Conservation (phyloP, 2,113 vertebrate genomes). For the Acanthochromis polyacanthus region DNA sequence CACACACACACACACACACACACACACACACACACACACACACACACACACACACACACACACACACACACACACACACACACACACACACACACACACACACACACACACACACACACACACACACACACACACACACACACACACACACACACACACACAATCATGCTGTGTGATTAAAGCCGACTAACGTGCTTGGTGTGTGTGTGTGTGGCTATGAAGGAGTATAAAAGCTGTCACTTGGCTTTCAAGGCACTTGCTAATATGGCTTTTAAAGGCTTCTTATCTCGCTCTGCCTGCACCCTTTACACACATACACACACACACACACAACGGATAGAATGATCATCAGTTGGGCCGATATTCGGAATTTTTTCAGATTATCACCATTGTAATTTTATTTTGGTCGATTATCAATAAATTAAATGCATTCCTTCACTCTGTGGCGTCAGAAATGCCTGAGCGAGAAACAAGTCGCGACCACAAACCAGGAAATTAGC, state of each 20-base stretch:
- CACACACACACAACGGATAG: neutral
- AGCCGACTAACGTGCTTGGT: slow-evolving; percentile 57
- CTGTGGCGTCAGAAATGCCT: too few species aligned
- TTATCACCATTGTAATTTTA: too few species aligned
- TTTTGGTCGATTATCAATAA: too few species aligned
- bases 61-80: slow-evolving; percentile 15
- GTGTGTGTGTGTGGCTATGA: slow-evolving; percentile 16
- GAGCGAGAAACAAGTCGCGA: too few species aligned
- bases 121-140: too few species aligned
- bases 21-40: slow-evolving; percentile 15
- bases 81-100: slow-evolving; percentile 9
- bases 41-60: too few species aligned
- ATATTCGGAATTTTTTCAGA: too few species aligned
- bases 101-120: slow-evolving; percentile 22
- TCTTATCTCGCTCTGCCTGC: slow-evolving; percentile 47
- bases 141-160: slow-evolving; percentile 16
- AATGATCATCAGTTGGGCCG: too few species aligned
- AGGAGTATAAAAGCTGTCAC: slow-evolving; percentile 67
- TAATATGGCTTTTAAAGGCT: slow-evolving; percentile 73
- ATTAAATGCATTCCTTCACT: too few species aligned
- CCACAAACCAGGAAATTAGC: too few species aligned
- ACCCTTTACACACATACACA: slow-evolving; percentile 6
- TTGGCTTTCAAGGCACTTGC: slow-evolving; percentile 72
- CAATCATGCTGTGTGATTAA: slow-evolving; percentile 64
- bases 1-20: neutral